phyloP scores from a whole-genome alignment of 1,140 invertebrate species.

The Pogonomyrmex barbatus region DNA sequence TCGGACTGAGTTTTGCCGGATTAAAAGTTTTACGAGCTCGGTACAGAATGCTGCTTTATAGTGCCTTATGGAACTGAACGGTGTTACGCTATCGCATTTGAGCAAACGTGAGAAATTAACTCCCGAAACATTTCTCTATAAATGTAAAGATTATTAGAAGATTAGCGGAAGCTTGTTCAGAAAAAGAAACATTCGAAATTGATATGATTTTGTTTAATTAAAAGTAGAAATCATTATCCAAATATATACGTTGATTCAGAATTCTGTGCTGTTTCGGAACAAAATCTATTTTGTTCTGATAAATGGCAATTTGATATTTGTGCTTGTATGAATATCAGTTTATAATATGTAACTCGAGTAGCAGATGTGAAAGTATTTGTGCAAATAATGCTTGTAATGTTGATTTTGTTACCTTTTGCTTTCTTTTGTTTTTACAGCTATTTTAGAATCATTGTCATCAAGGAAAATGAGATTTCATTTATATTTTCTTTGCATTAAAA shows the following conservation, averaged over 20 bases:
- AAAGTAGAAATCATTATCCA: slow-evolving; percentile 2
- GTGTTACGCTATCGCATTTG: slow-evolving; percentile 25
- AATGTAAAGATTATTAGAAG: background rate
- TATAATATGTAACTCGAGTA: background rate
- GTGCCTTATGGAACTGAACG: background rate
- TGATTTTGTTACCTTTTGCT: background rate
- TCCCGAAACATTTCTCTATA: background rate
- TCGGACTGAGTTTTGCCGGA: slow-evolving; percentile 23
- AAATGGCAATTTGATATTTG: background rate
- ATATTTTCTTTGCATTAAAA: slow-evolving; percentile 41
- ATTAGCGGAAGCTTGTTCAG: background rate
- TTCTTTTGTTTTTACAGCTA: slow-evolving; percentile 11
- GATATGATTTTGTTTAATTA: background rate
- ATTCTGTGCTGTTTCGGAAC: background rate
- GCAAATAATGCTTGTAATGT: slow-evolving; percentile 16
- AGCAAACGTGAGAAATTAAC: slow-evolving; percentile 2
- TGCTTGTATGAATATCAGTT: background rate
- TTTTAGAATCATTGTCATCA: background rate
- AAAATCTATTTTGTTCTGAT: background rate
- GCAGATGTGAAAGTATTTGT: background rate
- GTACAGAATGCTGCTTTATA: slow-evolving; percentile 27
- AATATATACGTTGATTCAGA: slow-evolving; percentile 3
- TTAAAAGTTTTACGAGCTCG: slow-evolving; percentile 43
- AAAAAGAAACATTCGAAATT: background rate
- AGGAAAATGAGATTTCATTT: slow-evolving; percentile 29